Evolutionary conservation across 1,140 invertebrate species (phyloP).

Genomic region (Callitettix versicolor): DNA sequence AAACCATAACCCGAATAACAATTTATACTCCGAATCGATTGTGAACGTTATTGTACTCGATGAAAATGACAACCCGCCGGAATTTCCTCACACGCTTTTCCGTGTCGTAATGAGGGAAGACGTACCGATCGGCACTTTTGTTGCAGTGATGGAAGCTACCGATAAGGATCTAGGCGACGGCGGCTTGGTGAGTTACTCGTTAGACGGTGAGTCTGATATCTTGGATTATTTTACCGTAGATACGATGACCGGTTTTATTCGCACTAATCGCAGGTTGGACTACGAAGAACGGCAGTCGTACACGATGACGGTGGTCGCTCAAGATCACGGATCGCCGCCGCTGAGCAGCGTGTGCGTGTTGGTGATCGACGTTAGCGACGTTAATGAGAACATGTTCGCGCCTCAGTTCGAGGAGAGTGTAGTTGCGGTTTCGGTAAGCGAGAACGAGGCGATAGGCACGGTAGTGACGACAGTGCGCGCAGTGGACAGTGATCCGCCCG

Average conservation of each 20-base stretch:
- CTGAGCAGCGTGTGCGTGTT: slow-evolving; percentile 73
- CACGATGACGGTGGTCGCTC: slow-evolving; percentile 68
- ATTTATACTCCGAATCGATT: slow-evolving; percentile 59
- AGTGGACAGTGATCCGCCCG: slow-evolving; percentile 62
- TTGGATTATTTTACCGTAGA: slow-evolving; percentile 70
- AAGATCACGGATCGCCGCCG: slow-evolving; percentile 60
- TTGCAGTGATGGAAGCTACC: slow-evolving; percentile 73
- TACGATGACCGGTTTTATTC: slow-evolving; percentile 58
- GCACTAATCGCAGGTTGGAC: slow-evolving; percentile 62
- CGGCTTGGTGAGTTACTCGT: slow-evolving; percentile 61
- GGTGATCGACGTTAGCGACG: slow-evolving; percentile 66
- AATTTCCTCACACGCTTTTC: slow-evolving; percentile 62
- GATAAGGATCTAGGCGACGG: slow-evolving; percentile 77
- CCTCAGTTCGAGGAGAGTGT: slow-evolving; percentile 74
- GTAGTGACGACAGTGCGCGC: not conserved
- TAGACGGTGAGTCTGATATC: slow-evolving; percentile 63
- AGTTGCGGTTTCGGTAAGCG: slow-evolving; percentile 52
- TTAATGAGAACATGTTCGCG: slow-evolving; percentile 69
- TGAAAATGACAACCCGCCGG: slow-evolving; percentile 82
- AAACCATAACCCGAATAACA: slow-evolving; percentile 34
- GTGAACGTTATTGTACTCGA: slow-evolving; percentile 73
- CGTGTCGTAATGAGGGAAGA: slow-evolving; percentile 80
- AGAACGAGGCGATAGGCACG: slow-evolving; percentile 51
- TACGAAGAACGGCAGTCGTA: slow-evolving; percentile 81
- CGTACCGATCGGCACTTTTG: slow-evolving; percentile 71